Conservation (phyloP, 2,888 invertebrate species). For the Rhopalosiphum nymphaeae region DNA sequence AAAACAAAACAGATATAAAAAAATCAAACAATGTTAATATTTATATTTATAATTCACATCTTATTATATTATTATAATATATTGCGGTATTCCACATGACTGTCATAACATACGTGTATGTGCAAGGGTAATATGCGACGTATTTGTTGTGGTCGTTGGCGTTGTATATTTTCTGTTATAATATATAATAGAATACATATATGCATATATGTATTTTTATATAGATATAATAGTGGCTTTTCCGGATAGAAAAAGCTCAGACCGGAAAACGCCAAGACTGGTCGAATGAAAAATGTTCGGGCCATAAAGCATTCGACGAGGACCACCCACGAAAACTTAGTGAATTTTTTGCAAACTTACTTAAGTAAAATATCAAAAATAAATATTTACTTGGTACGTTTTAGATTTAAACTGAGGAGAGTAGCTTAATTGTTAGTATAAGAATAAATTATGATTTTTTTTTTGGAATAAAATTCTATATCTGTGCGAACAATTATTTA, state of each 20-base stretch:
- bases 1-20: not conserved
- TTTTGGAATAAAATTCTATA: not conserved
- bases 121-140: too few relatives aligned
- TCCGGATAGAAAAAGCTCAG: not conserved
- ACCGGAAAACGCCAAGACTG: not conserved
- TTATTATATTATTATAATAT: not conserved
- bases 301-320: conserved; percentile 16
- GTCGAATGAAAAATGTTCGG: conserved; percentile 24
- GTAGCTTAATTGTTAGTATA: not conserved
- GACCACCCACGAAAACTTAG: not conserved
- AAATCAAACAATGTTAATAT: not conserved
- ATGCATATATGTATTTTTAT: not conserved
- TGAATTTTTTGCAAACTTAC: not conserved
- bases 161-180: not conserved
- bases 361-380: not conserved
- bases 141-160: not conserved
- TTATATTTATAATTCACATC: not conserved
- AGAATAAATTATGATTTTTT: not conserved
- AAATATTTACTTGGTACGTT: not conserved
- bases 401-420: not conserved
- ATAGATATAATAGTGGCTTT: not conserved
- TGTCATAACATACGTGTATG: not conserved
- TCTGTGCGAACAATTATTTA: not conserved
- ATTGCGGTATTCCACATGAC: not conserved
- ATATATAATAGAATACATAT: not conserved